Evolutionary conservation across 2,888 invertebrate species (phyloP).

Genomic region (Latrodectus hesperus): DNA sequence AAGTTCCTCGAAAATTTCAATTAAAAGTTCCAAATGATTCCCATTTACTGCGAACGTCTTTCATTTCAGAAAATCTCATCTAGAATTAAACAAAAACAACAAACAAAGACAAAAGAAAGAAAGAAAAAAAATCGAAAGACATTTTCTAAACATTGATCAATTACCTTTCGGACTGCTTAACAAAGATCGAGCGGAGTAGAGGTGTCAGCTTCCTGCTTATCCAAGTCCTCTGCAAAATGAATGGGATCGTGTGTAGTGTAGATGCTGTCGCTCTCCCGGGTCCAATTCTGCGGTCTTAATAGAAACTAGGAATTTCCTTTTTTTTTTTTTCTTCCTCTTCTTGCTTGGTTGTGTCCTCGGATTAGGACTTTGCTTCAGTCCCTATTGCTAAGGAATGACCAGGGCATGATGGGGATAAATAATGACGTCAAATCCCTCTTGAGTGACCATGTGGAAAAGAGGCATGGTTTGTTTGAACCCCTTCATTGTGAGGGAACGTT

Average conservation of each 20-base stretch:
- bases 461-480: not conserved
- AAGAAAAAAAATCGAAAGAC: not conserved
- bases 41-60: too few species aligned
- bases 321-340: not conserved
- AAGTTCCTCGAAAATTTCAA: too few species aligned
- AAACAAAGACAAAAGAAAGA: not conserved
- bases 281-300: conserved; percentile 66
- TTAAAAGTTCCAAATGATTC: too few species aligned
- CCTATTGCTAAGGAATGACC: conserved; percentile 5
- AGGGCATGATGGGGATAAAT: conserved; percentile 50
- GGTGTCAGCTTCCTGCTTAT: conserved; percentile 59
- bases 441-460: conserved; percentile 36
- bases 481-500: too few species aligned
- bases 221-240: conserved; percentile 30
- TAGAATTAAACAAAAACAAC: too few species aligned
- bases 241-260: conserved; percentile 23
- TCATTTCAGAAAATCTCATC: too few species aligned
- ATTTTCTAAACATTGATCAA: conserved; percentile 42
- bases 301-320: conserved; percentile 19
- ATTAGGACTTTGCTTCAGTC: conserved; percentile 37
- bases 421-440: conserved; percentile 63
- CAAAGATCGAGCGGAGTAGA: conserved; percentile 65
- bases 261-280: conserved; percentile 43
- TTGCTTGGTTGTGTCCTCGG: conserved; percentile 46
- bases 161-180: conserved; percentile 35